Evolutionary conservation across 1,140 invertebrate species (phyloP), one percentile per base, ranked within the genome.

Genomic region (Diabrotica virgifera): DNA sequence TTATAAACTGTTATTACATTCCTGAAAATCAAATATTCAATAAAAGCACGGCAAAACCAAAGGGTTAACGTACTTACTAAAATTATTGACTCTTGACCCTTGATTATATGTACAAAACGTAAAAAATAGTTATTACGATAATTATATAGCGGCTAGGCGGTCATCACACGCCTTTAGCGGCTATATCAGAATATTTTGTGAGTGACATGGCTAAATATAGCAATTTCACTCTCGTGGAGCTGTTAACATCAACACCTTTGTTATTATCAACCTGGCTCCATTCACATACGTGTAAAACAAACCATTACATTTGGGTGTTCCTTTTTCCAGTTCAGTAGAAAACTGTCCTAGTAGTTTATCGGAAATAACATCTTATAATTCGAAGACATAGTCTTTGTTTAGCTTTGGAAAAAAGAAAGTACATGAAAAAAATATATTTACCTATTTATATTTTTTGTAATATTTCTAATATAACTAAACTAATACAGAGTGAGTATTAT

Each of bases 171-270:
- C 9, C 40, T 46, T 46, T 46, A 46, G 40, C 40, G 40, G 40
- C 40, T 8, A 46, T 46, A 60, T 60, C 8, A 40, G 10, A 52
- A 13, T 9, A 5, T 60, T 60, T 51, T 60, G 59, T 60, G 59
- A 60, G 40, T 60, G 59, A 60, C 59, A 60, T 60, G 46, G 35
- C 59, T 60, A 60, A 60, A 60, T 60, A 60, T 60, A 60, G 59
- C 59, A 60, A 60, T 60, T 60, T 60, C 11, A 60, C 13, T 52
- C 50, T n/a, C n/a, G 59, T 52, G 35, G 14, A 60, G 59, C 59
- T 60, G 59, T 60, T 60, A 60, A 60, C 40, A 14, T 60, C 59
- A 60, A 60, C 59, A 60, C 59, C 59, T 60, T 60, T 52, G 59
- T 60, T 14, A 36, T 59, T 59, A 46, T 46, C 12, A 24, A 36